These are phyloP conservation scores for Apotomis turbidana DNA, from an alignment of 2,888 invertebrate species.

Conservation along the genomic window DNA sequence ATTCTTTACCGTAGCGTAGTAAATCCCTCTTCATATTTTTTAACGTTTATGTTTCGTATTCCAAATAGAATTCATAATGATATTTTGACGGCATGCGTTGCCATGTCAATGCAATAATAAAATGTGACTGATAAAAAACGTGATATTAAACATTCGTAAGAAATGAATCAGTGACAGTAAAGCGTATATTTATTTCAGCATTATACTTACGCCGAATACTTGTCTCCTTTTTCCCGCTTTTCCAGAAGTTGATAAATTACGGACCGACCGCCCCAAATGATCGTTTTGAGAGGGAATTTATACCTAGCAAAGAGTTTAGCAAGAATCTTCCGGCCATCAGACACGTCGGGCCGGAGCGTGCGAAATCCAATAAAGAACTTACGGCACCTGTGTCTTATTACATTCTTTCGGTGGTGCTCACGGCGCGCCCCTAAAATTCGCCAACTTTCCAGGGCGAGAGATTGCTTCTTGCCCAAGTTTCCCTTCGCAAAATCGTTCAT, in stretches of 20 bases:
- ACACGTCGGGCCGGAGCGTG: slow-evolving; percentile 79
- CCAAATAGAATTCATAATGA: too few relatives aligned
- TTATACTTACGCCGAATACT: not conserved
- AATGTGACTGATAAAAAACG: too few relatives aligned
- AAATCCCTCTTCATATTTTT: too few relatives aligned
- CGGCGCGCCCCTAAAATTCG: slow-evolving; percentile 69
- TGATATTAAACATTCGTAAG: too few relatives aligned
- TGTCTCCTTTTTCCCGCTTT: slow-evolving; percentile 20
- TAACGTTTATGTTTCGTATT: too few relatives aligned
- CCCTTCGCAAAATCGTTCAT: slow-evolving; percentile 77
- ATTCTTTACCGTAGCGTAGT: not conserved
- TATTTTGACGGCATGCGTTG: too few relatives aligned
- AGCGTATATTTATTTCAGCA: too few relatives aligned
- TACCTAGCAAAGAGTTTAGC: slow-evolving; percentile 75
- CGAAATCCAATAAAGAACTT: slow-evolving; percentile 83
- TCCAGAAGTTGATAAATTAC: slow-evolving; percentile 41
- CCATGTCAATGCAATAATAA: too few relatives aligned
- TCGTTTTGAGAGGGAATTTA: slow-evolving; percentile 69
- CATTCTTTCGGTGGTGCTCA: slow-evolving; percentile 79
- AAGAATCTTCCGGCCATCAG: slow-evolving; percentile 81
- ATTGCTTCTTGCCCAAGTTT: slow-evolving; percentile 79
- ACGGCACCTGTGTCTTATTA: slow-evolving; percentile 82
- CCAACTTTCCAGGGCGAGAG: slow-evolving; percentile 76
- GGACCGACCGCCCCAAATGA: slow-evolving; percentile 55
- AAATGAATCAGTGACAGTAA: too few relatives aligned